phyloP scores from a whole-genome alignment of 2,797 vertebrate genomes.

The Protonibea diacanthus region DNA sequence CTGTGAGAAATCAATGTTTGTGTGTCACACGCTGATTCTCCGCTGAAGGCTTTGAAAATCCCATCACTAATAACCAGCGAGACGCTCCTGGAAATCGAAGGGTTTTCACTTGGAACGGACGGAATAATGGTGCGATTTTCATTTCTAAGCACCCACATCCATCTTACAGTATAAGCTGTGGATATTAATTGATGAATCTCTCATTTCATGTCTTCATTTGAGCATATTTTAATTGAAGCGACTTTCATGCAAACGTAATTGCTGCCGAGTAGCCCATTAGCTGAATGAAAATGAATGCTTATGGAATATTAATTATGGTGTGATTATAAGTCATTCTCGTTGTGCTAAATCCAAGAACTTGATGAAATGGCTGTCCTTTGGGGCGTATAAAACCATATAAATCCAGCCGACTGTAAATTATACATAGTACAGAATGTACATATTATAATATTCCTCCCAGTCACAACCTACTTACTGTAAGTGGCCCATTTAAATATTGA shows the following conservation, averaged over 20 bases:
- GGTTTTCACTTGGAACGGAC: conserved; percentile 32
- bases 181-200: conserved; percentile 69
- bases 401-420: conserved; percentile 44
- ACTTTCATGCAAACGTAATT: conserved; percentile 81
- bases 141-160: conserved; percentile 48
- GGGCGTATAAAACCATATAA: conserved; percentile 21
- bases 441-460: conserved; percentile 14
- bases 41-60: conserved; percentile 55
- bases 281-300: conserved; percentile 69
- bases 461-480: conserved; percentile 31
- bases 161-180: conserved; percentile 47
- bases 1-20: conserved; percentile 70
- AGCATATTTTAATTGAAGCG: conserved; percentile 80
- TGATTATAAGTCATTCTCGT: conserved; percentile 48
- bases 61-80: conserved; percentile 54
- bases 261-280: conserved; percentile 68
- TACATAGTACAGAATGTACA: conserved; percentile 35
- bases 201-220: conserved; percentile 70
- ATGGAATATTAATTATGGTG: conserved; percentile 70
- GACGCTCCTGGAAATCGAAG: conserved; percentile 1
- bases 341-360: conserved; percentile 30
- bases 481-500: conserved; percentile 41
- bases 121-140: conserved; percentile 57
- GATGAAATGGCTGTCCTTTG: conserved; percentile 44
- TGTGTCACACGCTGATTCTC: conserved; percentile 62